Conservation (phyloP, 2,888 invertebrate species). For the Callyntrura guangdongensis region DNA sequence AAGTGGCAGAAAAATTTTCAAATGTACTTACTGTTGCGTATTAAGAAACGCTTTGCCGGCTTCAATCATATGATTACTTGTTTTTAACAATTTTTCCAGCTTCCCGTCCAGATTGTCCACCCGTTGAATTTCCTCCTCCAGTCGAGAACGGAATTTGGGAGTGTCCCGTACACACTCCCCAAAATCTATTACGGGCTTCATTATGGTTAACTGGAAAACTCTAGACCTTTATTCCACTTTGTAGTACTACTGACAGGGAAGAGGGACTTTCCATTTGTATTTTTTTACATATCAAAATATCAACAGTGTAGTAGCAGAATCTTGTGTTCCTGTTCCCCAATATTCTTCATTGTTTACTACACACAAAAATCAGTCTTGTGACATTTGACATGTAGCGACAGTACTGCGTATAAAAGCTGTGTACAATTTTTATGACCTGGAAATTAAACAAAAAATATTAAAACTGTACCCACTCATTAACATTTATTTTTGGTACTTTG, state of each 20-base stretch:
- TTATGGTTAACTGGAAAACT: constrained; percentile 7
- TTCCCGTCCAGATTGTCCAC: constrained; percentile 95
- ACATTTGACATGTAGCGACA: background rate
- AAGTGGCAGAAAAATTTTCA: background rate
- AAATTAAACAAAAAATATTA: background rate
- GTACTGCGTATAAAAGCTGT: background rate
- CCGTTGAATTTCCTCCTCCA: constrained; percentile 95
- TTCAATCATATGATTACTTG: constrained; percentile 96
- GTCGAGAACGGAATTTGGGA: constrained; percentile 88
- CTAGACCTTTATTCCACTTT: background rate
- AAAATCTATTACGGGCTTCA: constrained; percentile 84
- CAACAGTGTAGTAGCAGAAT: constrained; percentile 6
- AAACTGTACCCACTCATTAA: too few relatives aligned
- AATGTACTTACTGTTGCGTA: constrained; percentile 92
- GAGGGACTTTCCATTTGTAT: background rate
- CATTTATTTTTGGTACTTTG: too few relatives aligned
- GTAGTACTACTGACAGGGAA: background rate
- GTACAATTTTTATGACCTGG: background rate
- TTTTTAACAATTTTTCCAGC: constrained; percentile 94
- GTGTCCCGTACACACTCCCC: constrained; percentile 84
- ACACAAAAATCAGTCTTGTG: background rate
- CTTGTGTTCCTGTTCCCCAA: background rate
- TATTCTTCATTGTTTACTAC: constrained; percentile 2
- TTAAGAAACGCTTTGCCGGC: constrained; percentile 96
- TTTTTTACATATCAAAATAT: constrained; percentile 5